These are phyloP conservation scores for Lonchura striata DNA, from an alignment of 2,113 vertebrate species.

Conservation along the genomic window DNA sequence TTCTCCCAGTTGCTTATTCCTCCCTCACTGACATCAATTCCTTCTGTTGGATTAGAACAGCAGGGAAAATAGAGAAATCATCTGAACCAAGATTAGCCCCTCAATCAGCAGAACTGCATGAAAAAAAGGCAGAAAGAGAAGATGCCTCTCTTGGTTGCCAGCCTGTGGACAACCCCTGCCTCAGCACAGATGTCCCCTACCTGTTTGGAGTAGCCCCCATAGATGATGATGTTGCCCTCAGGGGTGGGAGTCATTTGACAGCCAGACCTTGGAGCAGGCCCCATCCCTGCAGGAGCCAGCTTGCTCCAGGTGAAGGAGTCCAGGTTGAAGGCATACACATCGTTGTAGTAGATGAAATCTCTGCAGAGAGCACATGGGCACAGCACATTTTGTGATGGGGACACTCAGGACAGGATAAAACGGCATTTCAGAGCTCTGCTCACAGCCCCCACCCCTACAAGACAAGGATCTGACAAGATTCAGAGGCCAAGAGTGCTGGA, in stretches of 20 bases:
- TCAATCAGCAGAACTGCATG: neutral
- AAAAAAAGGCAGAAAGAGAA: neutral
- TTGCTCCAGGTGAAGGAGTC: constrained; percentile 88
- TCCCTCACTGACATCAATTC: neutral
- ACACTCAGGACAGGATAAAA: neutral
- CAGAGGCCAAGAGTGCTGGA: neutral
- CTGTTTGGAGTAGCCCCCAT: constrained; percentile 95
- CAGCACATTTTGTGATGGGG: neutral
- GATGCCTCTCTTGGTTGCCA: neutral
- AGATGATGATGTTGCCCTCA: constrained; percentile 83
- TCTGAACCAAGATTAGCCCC: neutral
- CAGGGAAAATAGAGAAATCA: neutral
- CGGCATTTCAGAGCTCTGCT: neutral
- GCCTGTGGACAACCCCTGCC: neutral
- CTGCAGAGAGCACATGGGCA: constrained; percentile 58
- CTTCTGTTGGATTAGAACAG: neutral
- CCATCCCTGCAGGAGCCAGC: constrained; percentile 77
- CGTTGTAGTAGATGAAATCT: constrained; percentile 95
- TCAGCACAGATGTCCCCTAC: constrained; percentile 41
- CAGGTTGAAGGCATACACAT: constrained; percentile 87
- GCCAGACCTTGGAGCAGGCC: constrained; percentile 84
- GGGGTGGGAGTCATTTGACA: constrained; percentile 84
- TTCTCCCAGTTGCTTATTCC: neutral
- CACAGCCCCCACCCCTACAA: neutral
- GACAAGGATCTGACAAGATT: neutral